Conservation (phyloP, 2,888 invertebrate species). For the Neocrepidodera transversa region DNA sequence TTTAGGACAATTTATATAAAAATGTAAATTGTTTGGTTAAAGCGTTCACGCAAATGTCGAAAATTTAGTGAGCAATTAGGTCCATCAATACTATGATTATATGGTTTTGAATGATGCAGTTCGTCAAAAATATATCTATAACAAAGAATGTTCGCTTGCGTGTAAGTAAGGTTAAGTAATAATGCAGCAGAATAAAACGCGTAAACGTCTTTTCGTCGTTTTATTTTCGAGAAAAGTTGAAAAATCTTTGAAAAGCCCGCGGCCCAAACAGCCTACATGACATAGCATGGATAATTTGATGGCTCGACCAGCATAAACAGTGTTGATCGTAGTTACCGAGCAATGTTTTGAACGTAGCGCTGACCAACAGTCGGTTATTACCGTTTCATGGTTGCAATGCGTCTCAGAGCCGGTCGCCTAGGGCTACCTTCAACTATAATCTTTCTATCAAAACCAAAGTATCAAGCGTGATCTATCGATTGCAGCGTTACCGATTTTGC, state of each 20-base stretch:
- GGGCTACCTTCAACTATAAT: constrained; percentile 47
- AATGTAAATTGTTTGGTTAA: constrained; percentile 2
- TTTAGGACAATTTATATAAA: not conserved
- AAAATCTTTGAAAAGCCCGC: constrained; percentile 36
- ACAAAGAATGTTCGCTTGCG: constrained; percentile 21
- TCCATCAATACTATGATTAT: constrained; percentile 11
- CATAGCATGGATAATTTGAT: constrained; percentile 43
- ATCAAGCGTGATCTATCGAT: constrained; percentile 55
- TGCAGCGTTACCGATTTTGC: constrained; percentile 28
- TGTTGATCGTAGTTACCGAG: not conserved
- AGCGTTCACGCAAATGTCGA: not conserved
- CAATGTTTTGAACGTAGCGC: not conserved
- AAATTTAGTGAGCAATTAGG: constrained; percentile 5
- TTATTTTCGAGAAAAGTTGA: constrained; percentile 39
- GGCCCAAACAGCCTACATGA: constrained; percentile 42
- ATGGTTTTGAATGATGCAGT: not conserved
- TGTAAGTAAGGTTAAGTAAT: constrained; percentile 19
- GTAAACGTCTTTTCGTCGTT: constrained; percentile 29
- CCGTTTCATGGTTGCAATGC: constrained; percentile 37
- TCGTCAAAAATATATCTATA: constrained; percentile 12
- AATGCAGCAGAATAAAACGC: constrained; percentile 32
- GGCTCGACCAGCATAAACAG: constrained; percentile 32
- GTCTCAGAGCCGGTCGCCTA: constrained; percentile 33
- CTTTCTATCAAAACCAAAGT: constrained; percentile 56
- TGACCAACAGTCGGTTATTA: constrained; percentile 36